Percentiles rank a stretch among this genome's conserved stretches.
phyloP scores from a whole-genome alignment of 2,888 invertebrate genomes.

The Pollenia amentaria region DNA sequence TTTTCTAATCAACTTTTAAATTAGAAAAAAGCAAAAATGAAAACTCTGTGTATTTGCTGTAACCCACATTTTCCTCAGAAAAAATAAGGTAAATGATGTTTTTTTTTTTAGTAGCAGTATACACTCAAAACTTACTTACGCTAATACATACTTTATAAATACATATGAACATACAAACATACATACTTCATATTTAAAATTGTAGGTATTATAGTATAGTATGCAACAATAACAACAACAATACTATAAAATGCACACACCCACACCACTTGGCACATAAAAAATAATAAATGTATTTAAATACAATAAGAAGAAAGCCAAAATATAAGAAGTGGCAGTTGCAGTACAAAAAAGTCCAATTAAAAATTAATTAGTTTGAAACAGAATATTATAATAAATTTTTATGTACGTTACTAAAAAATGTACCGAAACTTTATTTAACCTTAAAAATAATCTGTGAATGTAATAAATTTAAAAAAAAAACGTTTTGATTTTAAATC shows the following conservation, averaged over 20 bases:
- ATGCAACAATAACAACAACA: conserved; percentile 50
- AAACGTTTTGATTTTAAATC: neutral
- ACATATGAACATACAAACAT: neutral
- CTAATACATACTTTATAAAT: conserved; percentile 17
- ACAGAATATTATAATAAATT: conserved; percentile 13
- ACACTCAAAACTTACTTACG: conserved; percentile 54
- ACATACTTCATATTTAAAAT: neutral
- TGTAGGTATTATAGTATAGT: conserved; percentile 8
- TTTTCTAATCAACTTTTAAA: conserved; percentile 57
- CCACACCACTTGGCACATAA: conserved; percentile 59
- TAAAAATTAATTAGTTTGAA: conserved; percentile 62
- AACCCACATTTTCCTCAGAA: conserved; percentile 67
- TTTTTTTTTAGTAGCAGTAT: conserved; percentile 49
- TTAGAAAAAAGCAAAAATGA: conserved; percentile 22
- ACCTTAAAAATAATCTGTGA: neutral
- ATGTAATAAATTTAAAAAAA: conserved; percentile 4
- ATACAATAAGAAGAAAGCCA: conserved; percentile 16
- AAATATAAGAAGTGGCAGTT: conserved; percentile 10
- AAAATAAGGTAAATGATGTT: conserved; percentile 69
- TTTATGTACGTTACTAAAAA: neutral
- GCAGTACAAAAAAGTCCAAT: conserved; percentile 31
- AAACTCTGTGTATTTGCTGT: conserved; percentile 60
- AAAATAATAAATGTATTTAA: conserved; percentile 24
- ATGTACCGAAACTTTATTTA: neutral
- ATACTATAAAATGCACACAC: conserved; percentile 66